Conservation (phyloP, 1,140 invertebrate species). For the Rhyzopertha dominica region DNA sequence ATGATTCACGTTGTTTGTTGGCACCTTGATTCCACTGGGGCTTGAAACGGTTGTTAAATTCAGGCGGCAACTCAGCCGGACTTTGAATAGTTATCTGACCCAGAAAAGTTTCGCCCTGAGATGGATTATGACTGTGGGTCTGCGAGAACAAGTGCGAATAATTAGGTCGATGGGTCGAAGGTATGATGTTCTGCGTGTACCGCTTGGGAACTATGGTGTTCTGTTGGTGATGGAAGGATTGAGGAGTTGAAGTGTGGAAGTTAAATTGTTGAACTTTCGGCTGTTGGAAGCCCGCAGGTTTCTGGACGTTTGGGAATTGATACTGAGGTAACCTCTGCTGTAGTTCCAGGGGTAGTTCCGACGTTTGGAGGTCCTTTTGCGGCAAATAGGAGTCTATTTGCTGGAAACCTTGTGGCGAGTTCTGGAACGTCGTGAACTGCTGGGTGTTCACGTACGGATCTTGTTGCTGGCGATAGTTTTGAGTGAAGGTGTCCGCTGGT, state of each 20-base stretch:
- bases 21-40: slow-evolving; percentile 1
- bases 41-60: slow-evolving; percentile 24
- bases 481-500: slow-evolving; percentile 17
- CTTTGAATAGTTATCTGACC: slow-evolving; percentile 56
- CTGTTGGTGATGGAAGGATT: slow-evolving; percentile 17
- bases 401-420: slow-evolving; percentile 16
- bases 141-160: slow-evolving; percentile 35
- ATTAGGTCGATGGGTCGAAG: slow-evolving; percentile 38
- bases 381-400: slow-evolving; percentile 19
- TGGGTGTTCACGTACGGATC: slow-evolving; percentile 13
- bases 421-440: slow-evolving; percentile 11
- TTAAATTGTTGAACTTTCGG: slow-evolving; percentile 4
- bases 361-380: slow-evolving; percentile 37
- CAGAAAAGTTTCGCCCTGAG: slow-evolving; percentile 54
- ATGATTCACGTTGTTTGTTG: not conserved
- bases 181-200: slow-evolving; percentile 12
- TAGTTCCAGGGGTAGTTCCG: slow-evolving; percentile 37
- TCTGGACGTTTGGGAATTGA: slow-evolving; percentile 23
- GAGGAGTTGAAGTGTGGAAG: slow-evolving; percentile 9
- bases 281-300: slow-evolving; percentile 4
- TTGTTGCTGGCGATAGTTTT: slow-evolving; percentile 20
- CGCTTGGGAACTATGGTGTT: slow-evolving; percentile 10
- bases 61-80: slow-evolving; percentile 46
- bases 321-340: slow-evolving; percentile 42
- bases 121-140: slow-evolving; percentile 52